A percentile compares a stretch with the other conserved stretches of the same genome.
Evolutionary conservation across 2,888 invertebrate genomes (phyloP).

Genomic region (Timema podura): DNA sequence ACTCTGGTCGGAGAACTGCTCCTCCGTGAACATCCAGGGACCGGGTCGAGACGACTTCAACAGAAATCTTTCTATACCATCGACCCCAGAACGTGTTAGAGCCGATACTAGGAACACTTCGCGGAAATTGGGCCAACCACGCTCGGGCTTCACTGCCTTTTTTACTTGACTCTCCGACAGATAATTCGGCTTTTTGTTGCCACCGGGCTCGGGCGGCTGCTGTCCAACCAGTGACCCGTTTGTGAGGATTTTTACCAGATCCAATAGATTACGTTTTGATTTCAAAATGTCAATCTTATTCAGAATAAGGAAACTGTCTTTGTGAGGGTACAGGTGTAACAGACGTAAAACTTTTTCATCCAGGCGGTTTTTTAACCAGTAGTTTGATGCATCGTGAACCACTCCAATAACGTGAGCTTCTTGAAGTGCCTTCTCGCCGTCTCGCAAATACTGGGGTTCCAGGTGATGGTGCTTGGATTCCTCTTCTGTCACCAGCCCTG

Average conservation of each 20-base stretch:
- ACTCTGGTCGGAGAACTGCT: slow-evolving; percentile 69
- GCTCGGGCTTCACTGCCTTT: slow-evolving; percentile 34
- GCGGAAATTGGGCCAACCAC: slow-evolving; percentile 72
- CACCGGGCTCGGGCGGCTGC: background rate
- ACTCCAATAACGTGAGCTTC: slow-evolving; percentile 80
- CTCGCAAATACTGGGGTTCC: slow-evolving; percentile 54
- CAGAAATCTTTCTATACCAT: slow-evolving; percentile 70
- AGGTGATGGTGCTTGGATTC: slow-evolving; percentile 60
- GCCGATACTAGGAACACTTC: slow-evolving; percentile 93
- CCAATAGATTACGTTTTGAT: slow-evolving; percentile 69
- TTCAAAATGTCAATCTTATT: slow-evolving; percentile 82
- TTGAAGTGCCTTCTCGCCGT: slow-evolving; percentile 56
- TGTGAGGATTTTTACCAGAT: slow-evolving; percentile 65
- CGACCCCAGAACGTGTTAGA: slow-evolving; percentile 68
- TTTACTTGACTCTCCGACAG: slow-evolving; percentile 30
- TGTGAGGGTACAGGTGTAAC: slow-evolving; percentile 56
- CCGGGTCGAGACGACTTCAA: slow-evolving; percentile 60
- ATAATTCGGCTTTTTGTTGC: slow-evolving; percentile 24
- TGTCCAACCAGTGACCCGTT: slow-evolving; percentile 43
- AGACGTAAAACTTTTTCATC: slow-evolving; percentile 66
- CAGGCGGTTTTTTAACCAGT: slow-evolving; percentile 61
- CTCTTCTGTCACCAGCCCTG: slow-evolving; percentile 72
- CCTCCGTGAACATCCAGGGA: slow-evolving; percentile 62
- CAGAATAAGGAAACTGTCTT: slow-evolving; percentile 67
- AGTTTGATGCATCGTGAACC: slow-evolving; percentile 77